Percentiles rank a stretch among this genome's conserved stretches.
phyloP scores from a whole-genome alignment of 2,797 vertebrate species.

The Centropyge bicolor region DNA sequence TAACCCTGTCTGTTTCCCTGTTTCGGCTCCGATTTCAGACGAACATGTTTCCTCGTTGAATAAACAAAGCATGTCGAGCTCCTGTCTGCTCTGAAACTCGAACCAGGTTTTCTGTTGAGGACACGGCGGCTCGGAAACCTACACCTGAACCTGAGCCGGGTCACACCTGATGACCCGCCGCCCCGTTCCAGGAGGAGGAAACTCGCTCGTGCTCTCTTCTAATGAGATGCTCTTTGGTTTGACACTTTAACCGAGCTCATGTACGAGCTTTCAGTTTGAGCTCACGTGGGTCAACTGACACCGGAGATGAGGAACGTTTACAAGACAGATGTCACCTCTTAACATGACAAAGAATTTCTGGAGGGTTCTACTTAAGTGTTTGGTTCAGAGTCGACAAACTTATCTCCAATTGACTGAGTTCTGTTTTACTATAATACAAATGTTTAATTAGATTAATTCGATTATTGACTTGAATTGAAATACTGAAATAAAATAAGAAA shows the following conservation, averaged over 20 bases:
- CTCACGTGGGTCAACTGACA: not conserved
- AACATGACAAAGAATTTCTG: too few relatives aligned
- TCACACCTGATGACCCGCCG: not conserved
- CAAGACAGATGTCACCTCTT: not conserved
- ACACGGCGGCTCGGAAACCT: conserved; percentile 44
- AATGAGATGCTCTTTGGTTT: conserved; percentile 29
- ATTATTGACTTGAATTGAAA: too few relatives aligned
- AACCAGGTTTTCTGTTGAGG: conserved; percentile 16
- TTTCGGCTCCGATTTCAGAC: conserved; percentile 23
- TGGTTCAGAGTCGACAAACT: too few relatives aligned
- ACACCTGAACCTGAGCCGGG: conserved; percentile 51
- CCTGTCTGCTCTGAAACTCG: conserved; percentile 51
- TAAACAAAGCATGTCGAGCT: conserved; percentile 23
- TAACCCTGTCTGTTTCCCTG: not conserved
- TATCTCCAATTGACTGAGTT: too few relatives aligned
- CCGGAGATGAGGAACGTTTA: not conserved
- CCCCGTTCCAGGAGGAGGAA: conserved; percentile 18
- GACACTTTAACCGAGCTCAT: not conserved
- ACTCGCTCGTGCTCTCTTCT: conserved; percentile 13
- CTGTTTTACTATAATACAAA: too few relatives aligned
- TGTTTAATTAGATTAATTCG: too few relatives aligned
- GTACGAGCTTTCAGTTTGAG: not conserved
- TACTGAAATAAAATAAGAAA: too few relatives aligned
- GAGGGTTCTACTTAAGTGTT: too few relatives aligned
- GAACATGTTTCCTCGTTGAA: conserved; percentile 29